Evolutionary conservation across 64 coral and sea anemone genomes (phyloP), one percentile per base, ranked within the genome.

Genomic region (Platygyra sinensis): DNA sequence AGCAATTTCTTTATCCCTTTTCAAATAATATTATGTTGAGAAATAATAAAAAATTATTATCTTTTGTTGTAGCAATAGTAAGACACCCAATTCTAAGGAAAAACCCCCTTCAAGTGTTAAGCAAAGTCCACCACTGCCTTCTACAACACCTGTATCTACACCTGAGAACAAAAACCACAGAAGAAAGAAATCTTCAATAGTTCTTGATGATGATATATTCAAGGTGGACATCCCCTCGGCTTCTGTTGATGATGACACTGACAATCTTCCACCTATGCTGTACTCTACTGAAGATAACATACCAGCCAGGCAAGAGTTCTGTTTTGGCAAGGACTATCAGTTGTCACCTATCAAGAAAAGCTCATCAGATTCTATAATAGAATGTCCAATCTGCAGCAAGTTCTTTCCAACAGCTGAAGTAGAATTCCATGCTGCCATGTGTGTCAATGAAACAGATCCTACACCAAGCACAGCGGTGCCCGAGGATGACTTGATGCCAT

Each of bases 351-450:
- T 60, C 18, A 75, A 88, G 28, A 20, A 88, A 18, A 63, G 60
- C 8, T 42, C 72, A 60, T 38, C 38, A 8, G 60, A 63, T 14
- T 72, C 75, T 30, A n/a, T 93, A 5, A 81, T 93, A 8, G 81
- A 96, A 51, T 96, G 94, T 19, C 94, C 94, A 5, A 89, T 96
- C 8, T 96, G 94, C 42, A 61, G 64, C 7, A 64, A 72, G 52
- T 82, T 96, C 28, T 96, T 89, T 54, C 64, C 76, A 30, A 28
- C 55, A 8, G 67, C 67, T 51, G 55, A 69, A 3, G 61, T 96
- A 64, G 91, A 79, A 57, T 82, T 86, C 2, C 94, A 96, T 78
- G 94, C 94, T 60, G 62, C 94, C n/a, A 78, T 51, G 5, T 96
- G 94, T 30, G 79, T 74, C 12, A 80, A 80, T 59, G 84, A 93